These are phyloP conservation scores for Charina bottae DNA, from an alignment of 2,113 vertebrate species.

Conservation along the genomic window DNA sequence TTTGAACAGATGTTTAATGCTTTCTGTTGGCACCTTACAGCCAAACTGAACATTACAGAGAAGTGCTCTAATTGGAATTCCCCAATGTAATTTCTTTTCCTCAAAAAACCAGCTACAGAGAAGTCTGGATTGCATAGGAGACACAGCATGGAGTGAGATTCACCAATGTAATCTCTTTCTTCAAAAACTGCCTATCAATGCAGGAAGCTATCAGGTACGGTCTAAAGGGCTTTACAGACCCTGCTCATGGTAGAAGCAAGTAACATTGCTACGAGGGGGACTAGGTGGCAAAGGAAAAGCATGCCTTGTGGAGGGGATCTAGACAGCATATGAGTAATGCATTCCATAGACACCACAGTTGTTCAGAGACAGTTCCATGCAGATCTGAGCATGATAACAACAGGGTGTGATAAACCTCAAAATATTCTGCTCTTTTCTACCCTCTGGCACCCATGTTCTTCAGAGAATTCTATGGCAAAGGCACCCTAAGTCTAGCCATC, in stretches of 20 bases:
- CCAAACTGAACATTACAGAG: background rate
- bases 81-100: background rate
- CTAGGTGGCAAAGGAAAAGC: background rate
- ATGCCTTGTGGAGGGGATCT: background rate
- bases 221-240: background rate
- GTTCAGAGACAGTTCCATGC: constrained; percentile 22
- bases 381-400: constrained; percentile 26
- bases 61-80: background rate
- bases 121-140: background rate
- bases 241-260: background rate
- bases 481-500: background rate
- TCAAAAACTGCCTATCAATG: background rate
- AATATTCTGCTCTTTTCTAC: background rate
- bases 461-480: background rate
- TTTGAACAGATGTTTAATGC: background rate
- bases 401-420: constrained; percentile 22
- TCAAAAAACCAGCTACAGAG: background rate
- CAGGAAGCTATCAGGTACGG: background rate
- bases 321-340: constrained; percentile 30
- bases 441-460: constrained; percentile 10
- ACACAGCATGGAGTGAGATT: background rate
- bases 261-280: background rate
- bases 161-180: background rate
- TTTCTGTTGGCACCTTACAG: background rate
- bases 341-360: constrained; percentile 22